These are phyloP conservation scores for Python bivittatus DNA, from an alignment of 2,113 vertebrate species.

Conservation along the genomic window DNA sequence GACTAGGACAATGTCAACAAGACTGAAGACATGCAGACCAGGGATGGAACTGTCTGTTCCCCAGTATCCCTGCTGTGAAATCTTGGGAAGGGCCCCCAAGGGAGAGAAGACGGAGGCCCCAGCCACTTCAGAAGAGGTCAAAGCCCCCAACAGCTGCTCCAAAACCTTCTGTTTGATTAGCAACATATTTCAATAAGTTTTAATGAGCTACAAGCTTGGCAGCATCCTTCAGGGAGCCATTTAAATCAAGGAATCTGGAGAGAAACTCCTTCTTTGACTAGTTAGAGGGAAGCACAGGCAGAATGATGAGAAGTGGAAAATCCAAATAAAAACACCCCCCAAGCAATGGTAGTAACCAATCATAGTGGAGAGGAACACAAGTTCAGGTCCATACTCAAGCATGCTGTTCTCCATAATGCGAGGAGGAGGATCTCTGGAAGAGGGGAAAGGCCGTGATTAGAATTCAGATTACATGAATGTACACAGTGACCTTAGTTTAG, in stretches of 20 bases:
- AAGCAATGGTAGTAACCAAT: no score
- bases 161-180: slow-evolving; percentile 29
- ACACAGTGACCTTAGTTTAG: no score
- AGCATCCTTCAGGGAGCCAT: slow-evolving; percentile 1
- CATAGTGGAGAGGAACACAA: no score
- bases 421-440: no score
- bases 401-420: no score
- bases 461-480: no score
- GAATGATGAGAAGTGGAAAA: neutral
- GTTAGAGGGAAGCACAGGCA: neutral
- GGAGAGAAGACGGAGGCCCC: neutral
- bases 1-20: no score
- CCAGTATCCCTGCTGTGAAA: neutral
- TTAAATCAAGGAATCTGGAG: slow-evolving; percentile 3
- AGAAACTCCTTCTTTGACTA: neutral
- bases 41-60: no score
- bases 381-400: no score
- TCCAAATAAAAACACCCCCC: neutral
- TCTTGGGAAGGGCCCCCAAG: neutral
- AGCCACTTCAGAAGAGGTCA: neutral
- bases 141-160: neutral
- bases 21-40: neutral
- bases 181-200: slow-evolving; percentile 19
- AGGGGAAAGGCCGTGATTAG: no score
- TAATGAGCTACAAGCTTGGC: slow-evolving; percentile 28